Base-by-base conservation (phyloP, 2,113 vertebrate genomes). In the Phyllostomus hastatus region DNA sequence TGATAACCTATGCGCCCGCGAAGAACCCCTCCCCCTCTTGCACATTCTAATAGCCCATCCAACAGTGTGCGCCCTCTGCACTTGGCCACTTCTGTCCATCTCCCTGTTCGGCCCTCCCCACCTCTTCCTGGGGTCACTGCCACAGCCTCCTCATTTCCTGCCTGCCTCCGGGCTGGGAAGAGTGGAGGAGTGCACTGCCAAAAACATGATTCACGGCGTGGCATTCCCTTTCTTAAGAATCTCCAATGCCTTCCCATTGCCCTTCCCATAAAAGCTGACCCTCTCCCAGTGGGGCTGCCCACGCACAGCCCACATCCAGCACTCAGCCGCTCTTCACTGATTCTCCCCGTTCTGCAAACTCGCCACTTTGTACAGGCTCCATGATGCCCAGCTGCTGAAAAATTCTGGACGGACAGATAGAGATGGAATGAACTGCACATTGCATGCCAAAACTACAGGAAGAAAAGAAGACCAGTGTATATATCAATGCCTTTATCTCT, bases 191-290 rank as follows among this genome's bases (percentile, higher is more conserved):
- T 16, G 3, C 3, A 0, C 35, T 79, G 24, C 1, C 28, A 31
- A 46, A 46, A 15, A 2, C 46, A 33, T 11, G 19, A 52, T 3
- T 1, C 1, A 0, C 17, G 9, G 19, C 33, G 0, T 19, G 28
- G 17, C 3, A 15, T 38, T 50, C 20, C 9, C 10, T 83, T 78
- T 57, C 73, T 76, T 73, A 64, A 64, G 31, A 66, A 24, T 35
- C 22, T 43, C 41, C 50, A 14, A 0, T 12, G 19, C 16, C 41
- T 64, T 86, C 20, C 15, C 24, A 11, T 31, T 14, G 11, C 1
- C 4, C 15, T 85, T 3, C n/a, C 15, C 17, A 4, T 41, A 61
- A 76, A 31, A n/a, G 15, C 16, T 16, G 26, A 1, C 19, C n/a
- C 46, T 54, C 41, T 75, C 43, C 1, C 10, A 1, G 26, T 38